Conservation (phyloP, 1,140 invertebrate species). For the Conus betulinus region DNA sequence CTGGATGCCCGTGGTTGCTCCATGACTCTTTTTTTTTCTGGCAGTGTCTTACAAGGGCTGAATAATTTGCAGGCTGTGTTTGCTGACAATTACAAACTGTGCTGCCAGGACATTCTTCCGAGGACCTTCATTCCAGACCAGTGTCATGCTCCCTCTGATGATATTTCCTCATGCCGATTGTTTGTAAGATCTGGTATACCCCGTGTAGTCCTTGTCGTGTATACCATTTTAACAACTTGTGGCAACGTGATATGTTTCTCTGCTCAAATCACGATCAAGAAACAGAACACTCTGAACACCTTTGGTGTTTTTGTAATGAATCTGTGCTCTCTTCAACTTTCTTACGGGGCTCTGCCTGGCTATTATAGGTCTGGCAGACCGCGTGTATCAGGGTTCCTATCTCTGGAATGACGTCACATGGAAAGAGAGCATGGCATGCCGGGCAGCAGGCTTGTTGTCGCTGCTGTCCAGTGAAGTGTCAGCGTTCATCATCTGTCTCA, state of each 20-base stretch:
- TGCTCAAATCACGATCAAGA: not conserved
- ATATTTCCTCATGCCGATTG: not conserved
- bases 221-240: not conserved
- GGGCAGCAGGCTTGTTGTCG: not conserved
- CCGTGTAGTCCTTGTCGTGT: not conserved
- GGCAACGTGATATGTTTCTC: not conserved
- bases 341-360: not conserved
- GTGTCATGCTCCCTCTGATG: constrained; percentile 8
- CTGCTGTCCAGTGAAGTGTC: constrained; percentile 17
- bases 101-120: not conserved
- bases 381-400: not conserved
- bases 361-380: not conserved
- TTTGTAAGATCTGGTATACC: not conserved
- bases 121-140: not conserved
- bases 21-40: not conserved
- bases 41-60: not conserved
- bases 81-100: constrained; percentile 19
- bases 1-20: not conserved
- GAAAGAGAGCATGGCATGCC: constrained; percentile 2
- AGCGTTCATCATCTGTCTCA: constrained; percentile 11
- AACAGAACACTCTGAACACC: too few relatives aligned
- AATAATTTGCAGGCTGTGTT: not conserved
- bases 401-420: constrained; percentile 10
- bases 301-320: not conserved
- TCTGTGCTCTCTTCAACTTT: not conserved